phyloP scores from a whole-genome alignment of 2,888 invertebrate genomes.

The Dryomyza anilis region DNA sequence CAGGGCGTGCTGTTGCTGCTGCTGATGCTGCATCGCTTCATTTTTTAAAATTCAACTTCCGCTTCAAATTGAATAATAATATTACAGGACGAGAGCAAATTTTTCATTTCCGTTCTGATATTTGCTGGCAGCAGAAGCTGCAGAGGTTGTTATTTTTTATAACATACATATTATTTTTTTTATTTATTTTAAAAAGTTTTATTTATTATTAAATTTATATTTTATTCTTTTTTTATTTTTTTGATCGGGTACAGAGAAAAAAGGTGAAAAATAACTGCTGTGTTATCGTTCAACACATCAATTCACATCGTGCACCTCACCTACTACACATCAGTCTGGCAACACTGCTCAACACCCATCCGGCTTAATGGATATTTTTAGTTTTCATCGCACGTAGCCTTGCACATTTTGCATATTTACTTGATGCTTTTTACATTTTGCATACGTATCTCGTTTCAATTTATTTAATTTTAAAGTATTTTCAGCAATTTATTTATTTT shows the following conservation, averaged over 20 bases:
- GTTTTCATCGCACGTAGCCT: background rate
- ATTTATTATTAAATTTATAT: too few relatives aligned
- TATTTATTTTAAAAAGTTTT: background rate
- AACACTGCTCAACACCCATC: too few relatives aligned
- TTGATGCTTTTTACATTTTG: constrained; percentile 12
- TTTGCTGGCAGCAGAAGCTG: too few relatives aligned
- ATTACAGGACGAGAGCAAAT: background rate
- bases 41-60: constrained; percentile 5
- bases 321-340: too few relatives aligned
- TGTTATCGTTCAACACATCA: too few relatives aligned
- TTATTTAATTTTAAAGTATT: constrained; percentile 10
- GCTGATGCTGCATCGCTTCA: background rate
- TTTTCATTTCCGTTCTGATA: background rate
- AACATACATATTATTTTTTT: too few relatives aligned
- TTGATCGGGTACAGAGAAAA: too few relatives aligned
- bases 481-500: background rate
- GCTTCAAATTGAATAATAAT: constrained; percentile 8
- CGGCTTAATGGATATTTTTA: background rate
- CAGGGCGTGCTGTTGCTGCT: too few relatives aligned
- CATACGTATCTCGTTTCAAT: background rate
- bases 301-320: too few relatives aligned
- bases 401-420: constrained; percentile 6
- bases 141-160: too few relatives aligned
- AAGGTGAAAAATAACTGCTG: too few relatives aligned
- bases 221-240: background rate